Evolutionary conservation across 2,888 invertebrate genomes (phyloP).

Genomic region (Drosophila bunnanda): DNA sequence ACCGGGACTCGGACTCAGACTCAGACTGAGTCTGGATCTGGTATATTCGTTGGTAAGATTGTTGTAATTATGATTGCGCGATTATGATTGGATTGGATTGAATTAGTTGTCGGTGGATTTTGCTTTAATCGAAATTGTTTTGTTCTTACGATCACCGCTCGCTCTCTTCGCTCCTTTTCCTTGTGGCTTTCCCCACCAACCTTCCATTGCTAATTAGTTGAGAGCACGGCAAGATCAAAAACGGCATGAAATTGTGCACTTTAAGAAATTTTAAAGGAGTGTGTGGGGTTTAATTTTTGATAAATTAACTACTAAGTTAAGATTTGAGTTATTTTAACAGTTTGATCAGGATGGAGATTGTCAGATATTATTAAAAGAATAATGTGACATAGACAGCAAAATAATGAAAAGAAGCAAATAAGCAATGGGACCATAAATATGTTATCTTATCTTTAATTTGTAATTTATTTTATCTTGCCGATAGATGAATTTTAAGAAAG

Average conservation of each 20-base stretch:
- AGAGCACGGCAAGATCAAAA: conserved; percentile 50
- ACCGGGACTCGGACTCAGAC: background rate
- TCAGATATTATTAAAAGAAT: background rate
- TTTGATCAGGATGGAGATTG: too few species aligned
- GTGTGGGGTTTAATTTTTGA: too few species aligned
- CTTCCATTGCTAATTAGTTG: conserved; percentile 70
- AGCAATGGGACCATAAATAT: background rate
- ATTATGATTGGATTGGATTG: conserved; percentile 76
- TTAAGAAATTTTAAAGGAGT: background rate
- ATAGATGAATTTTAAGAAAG: too few species aligned
- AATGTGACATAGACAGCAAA: background rate
- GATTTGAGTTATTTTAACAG: too few species aligned
- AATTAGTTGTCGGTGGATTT: conserved; percentile 73
- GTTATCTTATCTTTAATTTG: too few species aligned
- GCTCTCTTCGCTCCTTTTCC: background rate
- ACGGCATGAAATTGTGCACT: conserved; percentile 9
- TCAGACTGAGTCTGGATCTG: conserved; percentile 21
- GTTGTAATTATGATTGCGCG: conserved; percentile 78
- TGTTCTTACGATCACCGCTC: conserved; percentile 15
- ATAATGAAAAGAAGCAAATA: background rate
- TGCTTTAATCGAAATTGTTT: conserved; percentile 73
- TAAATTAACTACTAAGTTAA: too few species aligned
- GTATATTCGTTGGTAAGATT: conserved; percentile 65
- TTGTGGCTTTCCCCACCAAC: conserved; percentile 12
- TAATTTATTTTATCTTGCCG: too few species aligned